Base-by-base conservation (phyloP, 2,888 invertebrate species). In the Ichneumoninae sp. region DNA sequence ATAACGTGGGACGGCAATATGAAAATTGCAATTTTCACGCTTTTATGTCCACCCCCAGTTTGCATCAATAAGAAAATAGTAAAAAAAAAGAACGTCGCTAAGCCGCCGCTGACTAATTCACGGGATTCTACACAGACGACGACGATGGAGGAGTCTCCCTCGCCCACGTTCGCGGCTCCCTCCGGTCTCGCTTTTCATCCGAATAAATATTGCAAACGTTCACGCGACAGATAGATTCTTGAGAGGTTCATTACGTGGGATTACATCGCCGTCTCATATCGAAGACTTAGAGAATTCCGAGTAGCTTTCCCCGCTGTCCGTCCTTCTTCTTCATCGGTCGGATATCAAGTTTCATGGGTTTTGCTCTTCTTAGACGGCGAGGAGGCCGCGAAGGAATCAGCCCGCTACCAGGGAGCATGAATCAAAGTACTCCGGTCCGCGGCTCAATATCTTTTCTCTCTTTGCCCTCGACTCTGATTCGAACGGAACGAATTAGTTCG, bases 221-320 rank as follows among this genome's bases (percentile, higher is more conserved):
- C 87, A 87, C 87, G 85, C 87, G 89, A 89, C 89, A 66, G 40
- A 16, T 44, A 19, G 73, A 89, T 88, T 90, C 92, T 91, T 89
- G 89, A 90, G 89, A 91, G 89, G 89, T 91, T 92, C 92, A 92
- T 92, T 92, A 92, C 91, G 89, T 70, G 68, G 92, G 92, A 92
- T 92, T 92, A 92, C 90, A 65, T 86, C 87, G 88, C 83, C 88
- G 88, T 80, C 90, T 91, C 91, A 92, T 92, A 92, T 92, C 91
- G 91, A 87, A 87, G 92, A 91, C 90, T 92, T 91, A 90, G 89
- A 63, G 82, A 91, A 91, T 89, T 89, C 91, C 88, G 88, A 83
- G 87, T 83, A 86, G 87, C 63, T 54, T 68, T 65, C 36, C 50
- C 50, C 26, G 22, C 19, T 16, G 19, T 50, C 66, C 66, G 16